Conservation (phyloP, 2,797 vertebrate genomes). For the Microcaecilia unicolor region DNA sequence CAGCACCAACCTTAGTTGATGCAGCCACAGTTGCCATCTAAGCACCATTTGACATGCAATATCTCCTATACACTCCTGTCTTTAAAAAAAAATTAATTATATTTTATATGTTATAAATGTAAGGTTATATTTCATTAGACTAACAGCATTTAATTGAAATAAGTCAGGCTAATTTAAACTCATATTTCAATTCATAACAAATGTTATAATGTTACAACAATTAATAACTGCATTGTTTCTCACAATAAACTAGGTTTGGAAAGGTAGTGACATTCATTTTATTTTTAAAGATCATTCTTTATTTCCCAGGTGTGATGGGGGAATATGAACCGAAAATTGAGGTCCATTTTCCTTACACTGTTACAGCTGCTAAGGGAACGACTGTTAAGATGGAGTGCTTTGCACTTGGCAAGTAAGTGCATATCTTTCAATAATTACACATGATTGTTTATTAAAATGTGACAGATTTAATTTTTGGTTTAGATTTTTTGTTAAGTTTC, state of each 20-base stretch:
- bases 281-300: constrained; percentile 36
- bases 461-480: constrained; percentile 16
- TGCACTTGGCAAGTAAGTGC: constrained; percentile 94
- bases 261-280: constrained; percentile 24
- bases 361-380: constrained; percentile 80
- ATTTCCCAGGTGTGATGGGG: constrained; percentile 88
- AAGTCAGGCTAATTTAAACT: neutral
- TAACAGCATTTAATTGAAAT: neutral
- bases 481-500: constrained; percentile 23
- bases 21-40: too few species aligned
- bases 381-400: constrained; percentile 93
- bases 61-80: too few species aligned
- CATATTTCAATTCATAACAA: constrained; percentile 5
- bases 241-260: neutral
- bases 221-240: neutral
- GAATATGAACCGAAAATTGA: constrained; percentile 98
- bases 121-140: neutral
- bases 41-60: too few species aligned
- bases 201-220: constrained; percentile 1
- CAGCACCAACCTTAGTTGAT: too few species aligned
- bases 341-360: constrained; percentile 83
- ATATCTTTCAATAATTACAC: constrained; percentile 37
- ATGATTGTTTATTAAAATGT: constrained; percentile 33
- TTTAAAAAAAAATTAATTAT: neutral
- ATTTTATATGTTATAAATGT: neutral